Evolutionary conservation across 2,797 vertebrate species (phyloP), one percentile per base, ranked within the genome.

Genomic region (Pelodytes ibericus): DNA sequence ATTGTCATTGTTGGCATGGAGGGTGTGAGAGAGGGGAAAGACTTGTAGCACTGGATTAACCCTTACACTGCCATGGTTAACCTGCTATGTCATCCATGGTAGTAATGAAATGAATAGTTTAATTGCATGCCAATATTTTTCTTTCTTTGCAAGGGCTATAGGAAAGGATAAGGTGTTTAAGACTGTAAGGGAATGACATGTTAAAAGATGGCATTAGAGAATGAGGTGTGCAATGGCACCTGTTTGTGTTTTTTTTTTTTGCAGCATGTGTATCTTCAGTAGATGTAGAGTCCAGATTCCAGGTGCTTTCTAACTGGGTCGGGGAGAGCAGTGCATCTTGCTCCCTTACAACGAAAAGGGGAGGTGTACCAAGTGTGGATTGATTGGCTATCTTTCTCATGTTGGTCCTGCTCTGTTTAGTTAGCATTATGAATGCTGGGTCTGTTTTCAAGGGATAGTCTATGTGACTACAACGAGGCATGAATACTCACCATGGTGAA

Each of bases 111-210:
- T 78, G 44, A 72, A 66, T 36, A 31, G 31, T 41, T 26, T 61
- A 15, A 64, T 57, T 77, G 74, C 74, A 77, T 77, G 73, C 73
- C 57, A 67, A 57, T 77, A n/a, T 26, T 51, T 74, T 74, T 62
- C 72, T 39, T 13, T 39, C 47, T n/a, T n/a, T n/a, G n/a, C 13
- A 49, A 49, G 16, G 10, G 18, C 18, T 13, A 8, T 39, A 4
- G n/a, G n/a, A n/a, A n/a, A n/a, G n/a, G n/a, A n/a, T n/a, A n/a
- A n/a, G n/a, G n/a, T n/a, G n/a, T n/a, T n/a, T n/a, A n/a, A n/a
- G n/a, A n/a, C n/a, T n/a, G 13, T 51, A 51, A 20, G 18, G 3
- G 24, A 56, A 56, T 56, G 44, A 15, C 13, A 51, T 56, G 51
- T 47, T 24, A 9, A 24, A 30, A 63, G 56, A 74, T 74, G 36